These are phyloP conservation scores for Cephus rjabovi DNA, from an alignment of 2,888 invertebrate species.

Conservation along the genomic window DNA sequence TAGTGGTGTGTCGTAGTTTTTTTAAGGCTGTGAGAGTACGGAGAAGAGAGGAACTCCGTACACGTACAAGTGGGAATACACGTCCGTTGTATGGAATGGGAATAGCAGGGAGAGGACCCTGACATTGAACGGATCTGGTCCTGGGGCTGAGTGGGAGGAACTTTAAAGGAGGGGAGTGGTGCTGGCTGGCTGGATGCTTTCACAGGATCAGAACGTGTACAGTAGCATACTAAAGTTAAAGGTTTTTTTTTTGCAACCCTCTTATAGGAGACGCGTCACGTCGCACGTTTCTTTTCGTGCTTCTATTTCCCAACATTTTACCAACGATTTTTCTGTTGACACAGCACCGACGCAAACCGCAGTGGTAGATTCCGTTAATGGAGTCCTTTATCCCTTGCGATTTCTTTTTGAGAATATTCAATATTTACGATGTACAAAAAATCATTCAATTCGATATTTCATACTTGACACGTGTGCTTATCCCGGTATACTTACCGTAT, in stretches of 20 bases:
- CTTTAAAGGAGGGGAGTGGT: background rate
- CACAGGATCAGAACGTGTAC: constrained; percentile 3
- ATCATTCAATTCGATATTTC: too few species aligned
- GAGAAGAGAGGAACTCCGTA: background rate
- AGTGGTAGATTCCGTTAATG: too few species aligned
- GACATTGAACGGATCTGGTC: constrained; percentile 21
- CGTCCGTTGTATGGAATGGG: background rate
- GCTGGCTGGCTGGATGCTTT: background rate
- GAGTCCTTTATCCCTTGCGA: too few species aligned
- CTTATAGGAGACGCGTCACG: too few species aligned
- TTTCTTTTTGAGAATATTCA: too few species aligned
- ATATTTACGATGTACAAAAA: too few species aligned
- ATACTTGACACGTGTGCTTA: too few species aligned
- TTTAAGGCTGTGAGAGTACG: background rate
- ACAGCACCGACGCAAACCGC: too few species aligned
- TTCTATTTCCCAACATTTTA: background rate
- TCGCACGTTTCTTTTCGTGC: background rate
- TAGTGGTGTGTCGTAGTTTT: too few species aligned
- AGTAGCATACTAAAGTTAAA: background rate
- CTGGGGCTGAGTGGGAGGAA: background rate
- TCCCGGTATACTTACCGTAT: too few species aligned
- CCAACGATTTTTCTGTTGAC: too few species aligned
- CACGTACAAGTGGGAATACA: background rate
- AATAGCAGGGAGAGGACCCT: constrained; percentile 18
- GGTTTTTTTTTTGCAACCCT: background rate